phyloP scores from a whole-genome alignment of 2,113 vertebrate genomes.

The Emydura subglobosa region DNA sequence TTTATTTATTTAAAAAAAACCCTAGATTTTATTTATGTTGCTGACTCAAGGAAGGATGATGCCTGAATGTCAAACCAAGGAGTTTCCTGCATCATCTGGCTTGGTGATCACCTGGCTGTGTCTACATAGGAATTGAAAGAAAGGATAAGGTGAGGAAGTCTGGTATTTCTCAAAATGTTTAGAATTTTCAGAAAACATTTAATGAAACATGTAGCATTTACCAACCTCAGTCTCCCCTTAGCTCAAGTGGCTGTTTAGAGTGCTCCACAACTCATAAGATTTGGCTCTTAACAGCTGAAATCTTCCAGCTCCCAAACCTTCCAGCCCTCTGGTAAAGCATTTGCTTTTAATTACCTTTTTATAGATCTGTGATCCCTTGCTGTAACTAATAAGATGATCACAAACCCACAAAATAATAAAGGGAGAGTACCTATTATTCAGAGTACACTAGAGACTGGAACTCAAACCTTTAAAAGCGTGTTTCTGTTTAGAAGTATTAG shows the following conservation, averaged over 20 bases:
- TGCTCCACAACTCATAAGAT: not conserved
- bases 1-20: slow-evolving; percentile 18
- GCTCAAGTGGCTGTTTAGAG: not conserved
- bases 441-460: not conserved
- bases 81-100: not conserved
- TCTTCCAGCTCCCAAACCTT: not conserved
- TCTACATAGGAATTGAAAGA: not conserved
- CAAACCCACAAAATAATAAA: not conserved
- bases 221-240: not conserved
- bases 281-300: not conserved
- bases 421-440: too few species aligned
- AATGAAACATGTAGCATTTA: not conserved
- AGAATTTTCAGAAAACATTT: not conserved
- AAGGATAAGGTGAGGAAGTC: not conserved
- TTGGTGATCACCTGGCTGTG: not conserved
- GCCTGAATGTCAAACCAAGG: slow-evolving; percentile 4
- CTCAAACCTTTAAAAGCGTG: not conserved
- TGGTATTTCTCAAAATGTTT: not conserved
- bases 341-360: not conserved
- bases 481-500: not conserved
- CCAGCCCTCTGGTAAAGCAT: not conserved
- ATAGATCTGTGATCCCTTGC: not conserved
- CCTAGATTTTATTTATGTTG: not conserved
- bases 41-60: not conserved
- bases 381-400: not conserved